Evolutionary conservation across 2,113 vertebrate species (phyloP), one percentile per base, ranked within the genome.

Genomic region (Pongo pygmaeus): DNA sequence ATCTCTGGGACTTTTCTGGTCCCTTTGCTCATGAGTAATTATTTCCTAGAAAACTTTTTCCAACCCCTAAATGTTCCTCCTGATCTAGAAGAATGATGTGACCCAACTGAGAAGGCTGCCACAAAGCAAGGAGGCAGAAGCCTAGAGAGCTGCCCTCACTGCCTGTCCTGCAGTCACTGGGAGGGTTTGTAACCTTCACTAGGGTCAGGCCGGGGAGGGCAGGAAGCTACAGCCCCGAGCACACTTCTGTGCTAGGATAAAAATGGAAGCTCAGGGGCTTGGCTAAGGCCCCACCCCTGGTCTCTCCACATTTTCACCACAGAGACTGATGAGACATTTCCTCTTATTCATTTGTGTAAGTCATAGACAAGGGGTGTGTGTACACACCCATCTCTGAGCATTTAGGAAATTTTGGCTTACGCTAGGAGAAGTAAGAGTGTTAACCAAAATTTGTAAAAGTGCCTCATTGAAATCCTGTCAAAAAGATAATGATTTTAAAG

Each of bases 1-100:
- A 43, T 78, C 88, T 93, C 86, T 75, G 77, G 55, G 84, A 94
- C 46, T 91, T 89, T 79, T 84, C 70, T 94, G 77, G 67, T 97
- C 48, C 38, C 67, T 95, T 93, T 70, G 91, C 61, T 95, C 79
- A 30, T 91, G 91, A 97, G 93, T 97, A 96, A 97, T 97, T 89
- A 85, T 94, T 97, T 97, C 95, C 97, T 97, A 96, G 97, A 98
- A 96, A 97, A 95, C 88, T 40, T 89, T 94, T 97, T 77, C 35
- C 55, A 86, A 84, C 57, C 46, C 81, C 81, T 13, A 50, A 50
- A 61, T 57, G 2, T 78, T 89, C 48, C 67, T 95, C 35, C 75
- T 72, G 57, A 95, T 57, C 57, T 74, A 55, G 46, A 96, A 93
- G 80, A 64, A 64, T 30, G 84, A 61, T 57, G 5, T 75, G 59